These are phyloP conservation scores for Helicoverpa assulta DNA, from an alignment of 2,888 invertebrate species.

Conservation along the genomic window DNA sequence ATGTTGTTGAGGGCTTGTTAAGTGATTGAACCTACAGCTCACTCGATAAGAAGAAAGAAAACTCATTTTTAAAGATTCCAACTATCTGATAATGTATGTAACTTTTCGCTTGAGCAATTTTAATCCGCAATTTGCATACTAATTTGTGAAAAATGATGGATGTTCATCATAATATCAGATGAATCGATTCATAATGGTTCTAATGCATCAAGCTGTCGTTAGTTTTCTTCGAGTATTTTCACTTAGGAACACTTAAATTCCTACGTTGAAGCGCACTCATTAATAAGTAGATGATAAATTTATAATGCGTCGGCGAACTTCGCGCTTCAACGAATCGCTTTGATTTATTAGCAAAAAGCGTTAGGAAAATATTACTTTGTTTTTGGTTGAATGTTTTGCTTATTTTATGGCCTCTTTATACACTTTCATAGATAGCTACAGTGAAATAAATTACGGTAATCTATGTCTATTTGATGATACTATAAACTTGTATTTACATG, in stretches of 20 bases:
- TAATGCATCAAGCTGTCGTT: slow-evolving; percentile 40
- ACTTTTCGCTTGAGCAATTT: not conserved
- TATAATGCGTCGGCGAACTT: slow-evolving; percentile 26
- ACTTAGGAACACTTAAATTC: slow-evolving; percentile 45
- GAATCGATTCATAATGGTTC: slow-evolving; percentile 22
- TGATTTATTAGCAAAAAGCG: slow-evolving; percentile 49
- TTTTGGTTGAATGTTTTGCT: slow-evolving; percentile 29
- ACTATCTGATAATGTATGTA: not conserved
- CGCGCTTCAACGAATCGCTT: slow-evolving; percentile 46
- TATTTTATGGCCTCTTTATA: slow-evolving; percentile 5
- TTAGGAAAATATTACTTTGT: slow-evolving; percentile 30
- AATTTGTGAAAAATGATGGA: slow-evolving; percentile 16
- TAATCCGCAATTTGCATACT: slow-evolving; percentile 18
- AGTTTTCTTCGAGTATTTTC: slow-evolving; percentile 48
- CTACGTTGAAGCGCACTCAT: slow-evolving; percentile 31
- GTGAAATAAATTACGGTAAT: not conserved
- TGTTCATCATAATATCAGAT: slow-evolving; percentile 21
- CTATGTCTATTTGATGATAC: not conserved
- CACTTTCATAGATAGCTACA: slow-evolving; percentile 4
- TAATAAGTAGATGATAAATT: slow-evolving; percentile 41
- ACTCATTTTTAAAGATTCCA: too few species aligned
- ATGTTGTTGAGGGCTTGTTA: too few species aligned
- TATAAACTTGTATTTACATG: too few species aligned
- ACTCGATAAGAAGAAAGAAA: too few species aligned
- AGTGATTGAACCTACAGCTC: too few species aligned